Evolutionary conservation across 1,140 invertebrate species (phyloP).

Genomic region (Phortica variegata): DNA sequence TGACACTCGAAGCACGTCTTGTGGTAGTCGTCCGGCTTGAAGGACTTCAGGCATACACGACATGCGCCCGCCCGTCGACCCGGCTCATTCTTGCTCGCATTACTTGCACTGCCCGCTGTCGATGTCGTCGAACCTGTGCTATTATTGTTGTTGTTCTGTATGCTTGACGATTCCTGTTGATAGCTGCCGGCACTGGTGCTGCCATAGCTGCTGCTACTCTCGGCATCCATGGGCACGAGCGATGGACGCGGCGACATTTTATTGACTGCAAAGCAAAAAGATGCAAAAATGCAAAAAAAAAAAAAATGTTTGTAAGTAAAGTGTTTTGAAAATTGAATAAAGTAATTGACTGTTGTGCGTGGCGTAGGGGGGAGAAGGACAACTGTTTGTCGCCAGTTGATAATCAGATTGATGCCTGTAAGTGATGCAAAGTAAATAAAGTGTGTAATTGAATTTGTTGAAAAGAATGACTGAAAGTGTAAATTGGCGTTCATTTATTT

Average conservation of each 20-base stretch:
- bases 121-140: slow-evolving; percentile 13
- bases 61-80: slow-evolving; percentile 74
- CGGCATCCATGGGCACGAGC: slow-evolving; percentile 58
- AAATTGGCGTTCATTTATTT: too few relatives aligned
- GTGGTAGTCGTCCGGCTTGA: slow-evolving; percentile 81
- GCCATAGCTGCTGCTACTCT: slow-evolving; percentile 40
- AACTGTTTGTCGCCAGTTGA: too few relatives aligned
- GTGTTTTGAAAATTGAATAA: neutral
- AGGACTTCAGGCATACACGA: slow-evolving; percentile 81
- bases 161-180: slow-evolving; percentile 47
- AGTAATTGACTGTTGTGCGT: neutral
- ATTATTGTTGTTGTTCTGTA: slow-evolving; percentile 49
- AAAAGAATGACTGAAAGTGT: too few relatives aligned
- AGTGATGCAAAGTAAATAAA: too few relatives aligned
- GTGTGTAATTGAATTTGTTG: too few relatives aligned
- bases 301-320: slow-evolving; percentile 1
- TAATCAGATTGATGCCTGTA: too few relatives aligned
- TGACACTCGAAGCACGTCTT: slow-evolving; percentile 84
- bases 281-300: slow-evolving; percentile 33
- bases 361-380: too few relatives aligned
- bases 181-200: slow-evolving; percentile 21
- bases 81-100: slow-evolving; percentile 68
- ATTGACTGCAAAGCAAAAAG: slow-evolving; percentile 60
- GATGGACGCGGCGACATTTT: slow-evolving; percentile 67
- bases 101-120: slow-evolving; percentile 13